Conservation (phyloP, 2,797 vertebrate species). For the Pogoniulus pusillus region DNA sequence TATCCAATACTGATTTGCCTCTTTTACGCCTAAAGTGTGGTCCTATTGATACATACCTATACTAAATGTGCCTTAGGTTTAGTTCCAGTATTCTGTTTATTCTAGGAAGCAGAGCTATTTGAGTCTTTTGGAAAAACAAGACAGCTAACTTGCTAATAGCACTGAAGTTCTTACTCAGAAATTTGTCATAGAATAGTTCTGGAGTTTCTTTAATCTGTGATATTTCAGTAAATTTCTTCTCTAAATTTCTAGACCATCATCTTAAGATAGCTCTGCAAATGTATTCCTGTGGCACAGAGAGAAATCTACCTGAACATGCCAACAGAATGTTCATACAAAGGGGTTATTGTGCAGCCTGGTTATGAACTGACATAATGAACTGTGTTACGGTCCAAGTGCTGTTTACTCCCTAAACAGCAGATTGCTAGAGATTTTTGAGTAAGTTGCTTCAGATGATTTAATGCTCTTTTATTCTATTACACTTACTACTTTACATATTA, state of each 20-base stretch:
- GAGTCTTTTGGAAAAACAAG: not conserved
- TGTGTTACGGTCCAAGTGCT: not conserved
- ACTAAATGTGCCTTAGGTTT: not conserved
- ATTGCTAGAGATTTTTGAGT: not conserved
- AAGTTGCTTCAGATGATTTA: not conserved
- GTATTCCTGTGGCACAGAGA: not conserved
- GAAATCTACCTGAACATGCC: slow-evolving; percentile 23
- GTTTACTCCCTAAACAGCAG: not conserved
- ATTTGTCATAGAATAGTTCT: not conserved
- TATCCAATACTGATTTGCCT: not conserved
- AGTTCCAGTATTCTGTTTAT: not conserved
- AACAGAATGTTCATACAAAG: not conserved
- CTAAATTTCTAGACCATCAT: not conserved
- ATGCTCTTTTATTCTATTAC: not conserved
- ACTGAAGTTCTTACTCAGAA: not conserved
- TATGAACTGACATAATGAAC: not conserved
- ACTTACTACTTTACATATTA: not conserved
- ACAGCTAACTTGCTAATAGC: not conserved
- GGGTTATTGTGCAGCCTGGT: not conserved
- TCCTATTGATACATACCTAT: not conserved
- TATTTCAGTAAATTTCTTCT: not conserved
- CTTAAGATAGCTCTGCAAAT: not conserved
- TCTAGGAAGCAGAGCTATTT: not conserved
- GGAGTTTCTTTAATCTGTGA: not conserved
- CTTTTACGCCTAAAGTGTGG: not conserved